phyloP scores from a whole-genome alignment of 2,797 vertebrate genomes.

The Tragopan temminckii region DNA sequence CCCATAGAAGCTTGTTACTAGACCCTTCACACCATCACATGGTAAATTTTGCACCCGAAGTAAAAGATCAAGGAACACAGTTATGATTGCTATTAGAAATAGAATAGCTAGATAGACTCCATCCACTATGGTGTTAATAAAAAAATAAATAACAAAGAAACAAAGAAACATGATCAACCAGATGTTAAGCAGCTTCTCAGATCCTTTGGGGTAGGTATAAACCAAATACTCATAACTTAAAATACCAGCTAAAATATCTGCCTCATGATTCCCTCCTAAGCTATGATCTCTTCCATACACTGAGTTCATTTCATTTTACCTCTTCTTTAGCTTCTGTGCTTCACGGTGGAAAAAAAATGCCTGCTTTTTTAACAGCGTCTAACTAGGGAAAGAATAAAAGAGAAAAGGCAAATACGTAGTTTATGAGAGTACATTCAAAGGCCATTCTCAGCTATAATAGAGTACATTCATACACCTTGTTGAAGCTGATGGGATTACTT shows the following conservation, averaged over 20 bases:
- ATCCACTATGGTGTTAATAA: background rate
- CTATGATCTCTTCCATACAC: background rate
- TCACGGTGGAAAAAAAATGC: background rate
- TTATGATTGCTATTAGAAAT: background rate
- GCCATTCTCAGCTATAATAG: background rate
- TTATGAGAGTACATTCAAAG: background rate
- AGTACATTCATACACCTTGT: background rate
- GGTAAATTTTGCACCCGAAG: background rate
- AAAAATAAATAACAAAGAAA: background rate
- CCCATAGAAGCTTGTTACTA: background rate
- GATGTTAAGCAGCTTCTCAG: background rate
- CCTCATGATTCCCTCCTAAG: background rate
- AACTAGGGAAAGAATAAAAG: background rate
- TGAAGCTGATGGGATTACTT: background rate
- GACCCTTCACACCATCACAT: background rate
- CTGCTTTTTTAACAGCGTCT: background rate
- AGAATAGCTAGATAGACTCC: background rate
- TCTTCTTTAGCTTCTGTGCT: background rate
- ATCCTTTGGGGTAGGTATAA: background rate
- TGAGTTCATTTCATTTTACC: background rate
- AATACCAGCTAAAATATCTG: background rate
- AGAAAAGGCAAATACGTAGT: background rate
- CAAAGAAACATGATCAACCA: background rate
- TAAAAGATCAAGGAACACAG: background rate
- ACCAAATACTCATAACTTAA: background rate